Evolutionary conservation across 2,113 vertebrate genomes (phyloP).

Genomic region (Ancistrus triradiatus): DNA sequence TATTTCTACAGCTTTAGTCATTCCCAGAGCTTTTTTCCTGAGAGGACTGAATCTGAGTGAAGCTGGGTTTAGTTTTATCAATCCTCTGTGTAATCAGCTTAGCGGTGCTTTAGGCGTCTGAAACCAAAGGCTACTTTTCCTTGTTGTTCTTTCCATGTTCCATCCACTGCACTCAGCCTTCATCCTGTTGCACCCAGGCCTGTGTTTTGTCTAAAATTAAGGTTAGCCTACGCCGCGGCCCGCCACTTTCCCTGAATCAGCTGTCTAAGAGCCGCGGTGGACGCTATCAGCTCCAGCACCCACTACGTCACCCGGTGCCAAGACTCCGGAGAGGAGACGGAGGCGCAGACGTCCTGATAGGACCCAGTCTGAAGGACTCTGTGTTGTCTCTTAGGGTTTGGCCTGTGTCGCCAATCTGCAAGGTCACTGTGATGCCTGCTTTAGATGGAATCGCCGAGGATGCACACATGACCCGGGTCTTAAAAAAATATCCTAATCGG

Average conservation of each 20-base stretch:
- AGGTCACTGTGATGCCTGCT: constrained; percentile 17
- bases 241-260: constrained; percentile 77
- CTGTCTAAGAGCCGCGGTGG: constrained; percentile 71
- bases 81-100: no score
- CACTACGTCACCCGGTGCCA: constrained; percentile 75
- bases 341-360: constrained; percentile 29
- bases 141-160: constrained; percentile 68
- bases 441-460: no score
- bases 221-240: constrained; percentile 72
- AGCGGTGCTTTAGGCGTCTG: background rate
- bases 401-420: constrained; percentile 2
- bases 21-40: no score
- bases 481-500: no score
- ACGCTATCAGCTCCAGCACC: constrained; percentile 71
- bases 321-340: constrained; percentile 55
- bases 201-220: constrained; percentile 87
- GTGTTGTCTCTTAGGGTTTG: constrained; percentile 13
- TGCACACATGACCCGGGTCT: no score
- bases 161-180: constrained; percentile 52
- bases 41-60: no score
- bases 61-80: no score
- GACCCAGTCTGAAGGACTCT: constrained; percentile 22
- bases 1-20: no score
- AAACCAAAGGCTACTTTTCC: constrained; percentile 26
- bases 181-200: constrained; percentile 59